Evolutionary conservation across 2,797 vertebrate species (phyloP).

Genomic region (Ataeniobius toweri): DNA sequence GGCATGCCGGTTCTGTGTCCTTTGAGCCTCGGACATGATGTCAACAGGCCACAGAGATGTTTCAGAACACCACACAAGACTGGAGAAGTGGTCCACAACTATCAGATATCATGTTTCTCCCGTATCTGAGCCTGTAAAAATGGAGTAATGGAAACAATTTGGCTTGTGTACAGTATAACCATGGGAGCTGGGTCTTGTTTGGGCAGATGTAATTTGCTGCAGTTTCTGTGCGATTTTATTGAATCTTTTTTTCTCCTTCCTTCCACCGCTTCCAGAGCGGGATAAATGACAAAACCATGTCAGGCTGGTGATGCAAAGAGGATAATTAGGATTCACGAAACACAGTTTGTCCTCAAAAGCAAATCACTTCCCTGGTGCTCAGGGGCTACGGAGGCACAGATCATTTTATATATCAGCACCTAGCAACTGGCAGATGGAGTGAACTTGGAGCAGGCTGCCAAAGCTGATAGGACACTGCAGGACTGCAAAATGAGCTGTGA

Average conservation of each 20-base stretch:
- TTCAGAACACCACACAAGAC: constrained; percentile 47
- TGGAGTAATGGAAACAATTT: constrained; percentile 50
- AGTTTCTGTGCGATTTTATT: constrained; percentile 20
- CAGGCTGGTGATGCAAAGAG: constrained; percentile 71
- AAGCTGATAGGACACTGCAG: constrained; percentile 78
- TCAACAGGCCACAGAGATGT: constrained; percentile 37
- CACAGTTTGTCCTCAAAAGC: constrained; percentile 81
- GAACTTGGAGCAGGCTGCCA: constrained; percentile 78
- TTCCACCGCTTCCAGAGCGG: constrained; percentile 51
- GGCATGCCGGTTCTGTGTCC: constrained; percentile 44
- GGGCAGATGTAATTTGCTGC: constrained; percentile 53
- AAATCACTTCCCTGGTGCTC: constrained; percentile 82
- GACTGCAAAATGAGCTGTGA: constrained; percentile 78
- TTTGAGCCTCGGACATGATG: constrained; percentile 52
- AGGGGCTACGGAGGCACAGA: constrained; percentile 78
- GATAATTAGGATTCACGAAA: constrained; percentile 85
- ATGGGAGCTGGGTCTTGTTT: constrained; percentile 35
- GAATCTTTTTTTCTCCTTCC: not conserved
- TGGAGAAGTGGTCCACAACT: constrained; percentile 47
- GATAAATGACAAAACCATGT: constrained; percentile 71
- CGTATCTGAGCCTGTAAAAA: constrained; percentile 52
- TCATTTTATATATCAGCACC: constrained; percentile 85
- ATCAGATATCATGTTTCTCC: constrained; percentile 34
- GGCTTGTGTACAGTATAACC: constrained; percentile 17
- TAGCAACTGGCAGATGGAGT: constrained; percentile 84